phyloP scores from a whole-genome alignment of 2,797 vertebrate species.

The Arctocebus calabarensis region DNA sequence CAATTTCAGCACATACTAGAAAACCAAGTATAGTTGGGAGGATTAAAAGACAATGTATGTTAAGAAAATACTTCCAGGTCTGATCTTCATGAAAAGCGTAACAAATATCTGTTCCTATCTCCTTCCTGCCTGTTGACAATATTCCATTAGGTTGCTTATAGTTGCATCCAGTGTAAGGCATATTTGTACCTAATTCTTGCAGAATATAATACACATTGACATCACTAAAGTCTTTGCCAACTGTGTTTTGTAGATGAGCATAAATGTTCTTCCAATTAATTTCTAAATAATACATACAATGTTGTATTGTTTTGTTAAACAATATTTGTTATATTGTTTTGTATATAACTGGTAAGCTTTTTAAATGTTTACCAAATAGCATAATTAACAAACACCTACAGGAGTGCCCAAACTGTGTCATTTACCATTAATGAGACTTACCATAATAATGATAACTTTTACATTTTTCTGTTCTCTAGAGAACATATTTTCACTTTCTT shows the following conservation, averaged over 20 bases:
- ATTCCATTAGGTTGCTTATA: background rate
- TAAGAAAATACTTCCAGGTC: background rate
- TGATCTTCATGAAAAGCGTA: background rate
- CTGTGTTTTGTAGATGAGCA: background rate
- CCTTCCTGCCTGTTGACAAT: background rate
- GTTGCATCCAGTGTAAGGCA: background rate
- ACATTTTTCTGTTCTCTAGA: background rate
- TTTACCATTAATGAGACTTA: background rate
- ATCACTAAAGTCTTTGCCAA: background rate
- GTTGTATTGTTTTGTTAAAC: constrained; percentile 9
- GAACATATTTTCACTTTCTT: background rate
- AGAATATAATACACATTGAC: background rate
- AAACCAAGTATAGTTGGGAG: background rate
- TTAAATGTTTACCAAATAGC: background rate
- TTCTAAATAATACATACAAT: background rate
- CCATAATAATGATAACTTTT: background rate
- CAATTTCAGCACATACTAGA: background rate
- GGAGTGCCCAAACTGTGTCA: background rate
- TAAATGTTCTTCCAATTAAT: background rate
- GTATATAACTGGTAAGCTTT: background rate
- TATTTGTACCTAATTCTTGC: background rate
- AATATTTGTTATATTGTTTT: background rate
- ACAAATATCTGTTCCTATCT: background rate
- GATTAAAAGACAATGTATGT: background rate
- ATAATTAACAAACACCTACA: background rate